phyloP scores from a whole-genome alignment of 2,797 vertebrate genomes.

The Darevskia nairensis region DNA sequence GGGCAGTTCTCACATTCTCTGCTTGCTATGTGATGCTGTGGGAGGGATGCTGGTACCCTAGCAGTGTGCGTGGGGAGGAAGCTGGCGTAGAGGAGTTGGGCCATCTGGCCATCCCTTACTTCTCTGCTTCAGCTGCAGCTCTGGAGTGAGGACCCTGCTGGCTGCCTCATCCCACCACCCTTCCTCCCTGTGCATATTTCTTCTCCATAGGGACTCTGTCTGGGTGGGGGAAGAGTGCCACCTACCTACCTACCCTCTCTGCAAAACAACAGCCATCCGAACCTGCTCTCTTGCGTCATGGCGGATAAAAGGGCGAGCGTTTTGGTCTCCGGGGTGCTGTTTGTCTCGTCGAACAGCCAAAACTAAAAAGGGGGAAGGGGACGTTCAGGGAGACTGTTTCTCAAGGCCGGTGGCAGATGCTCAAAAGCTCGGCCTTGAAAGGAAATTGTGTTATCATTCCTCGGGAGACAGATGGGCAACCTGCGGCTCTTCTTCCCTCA shows the following conservation, averaged over 20 bases:
- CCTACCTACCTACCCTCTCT: not conserved
- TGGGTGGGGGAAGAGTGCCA: conserved; percentile 10
- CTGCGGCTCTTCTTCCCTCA: not conserved
- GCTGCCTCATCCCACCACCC: conserved; percentile 24
- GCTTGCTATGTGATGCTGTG: conserved; percentile 42
- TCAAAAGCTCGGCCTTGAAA: not conserved
- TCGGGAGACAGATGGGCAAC: not conserved
- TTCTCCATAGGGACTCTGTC: not conserved
- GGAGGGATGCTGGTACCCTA: conserved; percentile 43
- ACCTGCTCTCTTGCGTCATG: not conserved
- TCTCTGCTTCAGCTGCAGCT: conserved; percentile 69
- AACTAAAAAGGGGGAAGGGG: not conserved
- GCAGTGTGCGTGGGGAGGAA: conserved; percentile 60
- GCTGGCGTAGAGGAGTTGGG: conserved; percentile 66
- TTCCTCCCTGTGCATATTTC: conserved; percentile 26
- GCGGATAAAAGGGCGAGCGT: not conserved
- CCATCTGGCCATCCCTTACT: conserved; percentile 72
- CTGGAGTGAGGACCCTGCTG: conserved; percentile 57
- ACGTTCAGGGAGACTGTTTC: not conserved
- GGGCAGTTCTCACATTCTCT: not conserved
- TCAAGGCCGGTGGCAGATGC: not conserved
- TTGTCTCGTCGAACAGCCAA: too few species aligned
- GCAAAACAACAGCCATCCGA: accelerated
- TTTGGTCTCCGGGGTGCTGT: not conserved
- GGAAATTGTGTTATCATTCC: not conserved